phyloP scores from a whole-genome alignment of 2,113 vertebrate genomes.

The Mesitornis unicolor region DNA sequence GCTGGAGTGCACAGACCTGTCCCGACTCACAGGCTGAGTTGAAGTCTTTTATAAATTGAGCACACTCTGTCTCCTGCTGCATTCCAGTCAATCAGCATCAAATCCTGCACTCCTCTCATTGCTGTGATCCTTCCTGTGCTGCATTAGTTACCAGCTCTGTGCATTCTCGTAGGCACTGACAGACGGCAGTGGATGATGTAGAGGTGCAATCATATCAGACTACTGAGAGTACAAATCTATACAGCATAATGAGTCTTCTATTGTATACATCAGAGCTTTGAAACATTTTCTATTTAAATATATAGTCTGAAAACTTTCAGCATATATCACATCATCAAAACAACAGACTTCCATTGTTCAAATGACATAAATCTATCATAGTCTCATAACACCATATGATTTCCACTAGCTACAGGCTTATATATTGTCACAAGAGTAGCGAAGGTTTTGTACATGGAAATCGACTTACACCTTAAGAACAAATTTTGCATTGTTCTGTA shows the following conservation, averaged over 20 bases:
- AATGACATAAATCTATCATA: slow-evolving; percentile 25
- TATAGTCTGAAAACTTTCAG: not conserved
- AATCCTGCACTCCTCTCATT: not conserved
- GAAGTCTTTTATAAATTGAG: not conserved
- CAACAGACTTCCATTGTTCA: slow-evolving; percentile 68
- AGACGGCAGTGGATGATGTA: slow-evolving; percentile 43
- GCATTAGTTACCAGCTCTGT: not conserved
- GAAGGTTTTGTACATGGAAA: slow-evolving; percentile 37
- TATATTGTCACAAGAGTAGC: not conserved
- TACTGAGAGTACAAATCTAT: not conserved
- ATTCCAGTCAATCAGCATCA: slow-evolving; percentile 19
- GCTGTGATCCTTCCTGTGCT: not conserved
- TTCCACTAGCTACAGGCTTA: slow-evolving; percentile 23
- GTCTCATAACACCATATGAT: slow-evolving; percentile 17
- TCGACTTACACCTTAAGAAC: slow-evolving; percentile 7
- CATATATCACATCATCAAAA: slow-evolving; percentile 38
- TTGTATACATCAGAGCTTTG: slow-evolving; percentile 44
- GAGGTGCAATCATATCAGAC: slow-evolving; percentile 28
- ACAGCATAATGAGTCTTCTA: slow-evolving; percentile 42
- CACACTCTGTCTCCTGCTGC: accelerated
- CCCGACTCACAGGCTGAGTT: not conserved
- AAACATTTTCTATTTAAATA: slow-evolving; percentile 40
- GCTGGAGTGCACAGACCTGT: not conserved
- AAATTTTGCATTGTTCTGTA: slow-evolving; percentile 53
- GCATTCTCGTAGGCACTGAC: not conserved